Percentiles rank a stretch among this genome's conserved stretches.
Evolutionary conservation across 2,797 vertebrate species (phyloP).

Genomic region (Remorina albescens): DNA sequence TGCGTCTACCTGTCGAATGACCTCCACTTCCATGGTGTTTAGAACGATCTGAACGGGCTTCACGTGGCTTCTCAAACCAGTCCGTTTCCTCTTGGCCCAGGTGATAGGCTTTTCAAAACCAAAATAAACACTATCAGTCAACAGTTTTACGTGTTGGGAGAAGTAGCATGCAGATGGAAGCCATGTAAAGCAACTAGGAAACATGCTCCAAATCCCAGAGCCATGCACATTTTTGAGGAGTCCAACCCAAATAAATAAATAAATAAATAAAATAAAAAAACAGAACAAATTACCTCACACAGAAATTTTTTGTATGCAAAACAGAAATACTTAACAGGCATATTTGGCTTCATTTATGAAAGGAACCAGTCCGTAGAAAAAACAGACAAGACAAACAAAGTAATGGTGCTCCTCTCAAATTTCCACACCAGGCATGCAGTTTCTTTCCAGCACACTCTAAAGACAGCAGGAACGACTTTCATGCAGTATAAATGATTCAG

Average conservation of each 20-base stretch:
- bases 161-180: conserved; percentile 81
- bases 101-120: conserved; percentile 98
- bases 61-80: conserved; percentile 99
- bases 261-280: conserved; percentile 20
- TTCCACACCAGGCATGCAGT: conserved; percentile 81
- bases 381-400: conserved; percentile 54
- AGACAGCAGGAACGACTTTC: conserved; percentile 47
- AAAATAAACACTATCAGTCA: conserved; percentile 90
- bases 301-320: conserved; percentile 73
- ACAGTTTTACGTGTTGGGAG: conserved; percentile 52
- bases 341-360: conserved; percentile 82
- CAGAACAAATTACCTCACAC: conserved; percentile 71
- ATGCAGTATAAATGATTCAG: conserved; percentile 83
- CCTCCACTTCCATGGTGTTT: conserved; percentile 91
- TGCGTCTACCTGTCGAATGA: conserved; percentile 93
- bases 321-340: conserved; percentile 81
- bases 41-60: conserved; percentile 93
- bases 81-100: conserved; percentile 99
- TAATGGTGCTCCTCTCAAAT: conserved; percentile 53
- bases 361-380: conserved; percentile 61
- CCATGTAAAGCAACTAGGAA: conserved; percentile 86
- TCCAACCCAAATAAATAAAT: conserved; percentile 19
- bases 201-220: conserved; percentile 59
- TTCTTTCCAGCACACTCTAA: conserved; percentile 55
- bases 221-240: conserved; percentile 65